Conservation (phyloP, 2,888 invertebrate genomes). For the Lordiphosa fenestrarum region DNA sequence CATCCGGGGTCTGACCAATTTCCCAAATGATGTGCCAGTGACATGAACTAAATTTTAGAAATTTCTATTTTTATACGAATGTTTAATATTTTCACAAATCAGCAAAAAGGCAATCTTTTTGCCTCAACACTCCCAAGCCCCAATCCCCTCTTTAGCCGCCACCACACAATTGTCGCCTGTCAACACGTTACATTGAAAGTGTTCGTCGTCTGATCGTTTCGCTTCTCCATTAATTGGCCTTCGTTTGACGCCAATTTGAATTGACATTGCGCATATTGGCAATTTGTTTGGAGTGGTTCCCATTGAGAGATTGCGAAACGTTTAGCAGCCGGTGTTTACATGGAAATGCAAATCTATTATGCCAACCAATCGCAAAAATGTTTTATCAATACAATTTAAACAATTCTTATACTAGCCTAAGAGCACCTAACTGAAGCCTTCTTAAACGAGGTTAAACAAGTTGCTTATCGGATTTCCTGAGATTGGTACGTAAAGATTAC, state of each 20-base stretch:
- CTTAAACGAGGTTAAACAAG: no score
- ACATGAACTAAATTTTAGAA: slow-evolving; percentile 41
- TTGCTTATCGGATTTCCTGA: no score
- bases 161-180: slow-evolving; percentile 38
- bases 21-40: slow-evolving; percentile 35
- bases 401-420: neutral
- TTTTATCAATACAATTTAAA: slow-evolving; percentile 58
- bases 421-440: no score
- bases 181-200: slow-evolving; percentile 49
- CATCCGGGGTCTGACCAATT: slow-evolving; percentile 32
- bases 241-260: slow-evolving; percentile 32
- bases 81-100: slow-evolving; percentile 17
- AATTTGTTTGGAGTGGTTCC: slow-evolving; percentile 29
- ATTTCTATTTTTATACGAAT: slow-evolving; percentile 28
- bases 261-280: slow-evolving; percentile 29
- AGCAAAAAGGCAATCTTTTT: neutral
- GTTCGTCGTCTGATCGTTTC: slow-evolving; percentile 27
- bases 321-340: slow-evolving; percentile 9
- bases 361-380: slow-evolving; percentile 50
- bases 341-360: slow-evolving; percentile 42
- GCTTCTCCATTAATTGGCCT: slow-evolving; percentile 50
- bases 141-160: neutral
- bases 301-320: slow-evolving; percentile 35
- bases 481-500: no score
- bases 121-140: no score